phyloP scores from a whole-genome alignment of 1,140 invertebrate genomes.

The Aphelenchoides besseyi region DNA sequence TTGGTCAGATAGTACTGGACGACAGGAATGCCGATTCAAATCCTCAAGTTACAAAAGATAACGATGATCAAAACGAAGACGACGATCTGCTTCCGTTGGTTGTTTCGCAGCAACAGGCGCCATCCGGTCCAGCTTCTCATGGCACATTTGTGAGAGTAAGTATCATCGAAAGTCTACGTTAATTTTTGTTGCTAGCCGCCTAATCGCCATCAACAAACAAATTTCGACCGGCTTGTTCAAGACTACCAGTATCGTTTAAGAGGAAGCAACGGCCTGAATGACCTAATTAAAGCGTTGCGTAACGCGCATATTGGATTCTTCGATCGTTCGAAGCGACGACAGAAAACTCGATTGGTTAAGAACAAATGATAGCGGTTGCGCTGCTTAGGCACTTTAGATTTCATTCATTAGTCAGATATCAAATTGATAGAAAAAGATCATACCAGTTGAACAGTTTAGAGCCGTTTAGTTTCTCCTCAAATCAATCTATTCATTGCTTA shows the following conservation, averaged over 20 bases:
- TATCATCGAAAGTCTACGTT: neutral
- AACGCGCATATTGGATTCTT: constrained; percentile 53
- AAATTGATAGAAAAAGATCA: no score
- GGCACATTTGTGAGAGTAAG: neutral
- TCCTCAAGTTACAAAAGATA: neutral
- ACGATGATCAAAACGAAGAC: constrained; percentile 28
- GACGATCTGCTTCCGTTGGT: constrained; percentile 23
- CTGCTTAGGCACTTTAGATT: neutral
- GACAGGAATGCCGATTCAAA: neutral
- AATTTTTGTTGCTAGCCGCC: constrained; percentile 31
- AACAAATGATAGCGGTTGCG: neutral
- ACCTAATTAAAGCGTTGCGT: constrained; percentile 49
- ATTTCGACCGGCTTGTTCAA: constrained; percentile 47
- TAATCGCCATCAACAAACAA: constrained; percentile 44
- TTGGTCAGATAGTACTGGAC: constrained; percentile 14
- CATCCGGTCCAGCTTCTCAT: neutral
- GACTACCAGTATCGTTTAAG: constrained; percentile 44
- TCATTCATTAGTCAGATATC: no score
- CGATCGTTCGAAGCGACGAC: constrained; percentile 28
- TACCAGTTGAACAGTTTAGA: no score
- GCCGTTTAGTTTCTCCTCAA: no score
- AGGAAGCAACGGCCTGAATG: constrained; percentile 46
- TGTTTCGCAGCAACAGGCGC: neutral
- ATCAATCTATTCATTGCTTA: no score
- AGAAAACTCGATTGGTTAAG: neutral